These are phyloP conservation scores for Venusia cambrica DNA, from an alignment of 2,888 invertebrate genomes.

Conservation along the genomic window DNA sequence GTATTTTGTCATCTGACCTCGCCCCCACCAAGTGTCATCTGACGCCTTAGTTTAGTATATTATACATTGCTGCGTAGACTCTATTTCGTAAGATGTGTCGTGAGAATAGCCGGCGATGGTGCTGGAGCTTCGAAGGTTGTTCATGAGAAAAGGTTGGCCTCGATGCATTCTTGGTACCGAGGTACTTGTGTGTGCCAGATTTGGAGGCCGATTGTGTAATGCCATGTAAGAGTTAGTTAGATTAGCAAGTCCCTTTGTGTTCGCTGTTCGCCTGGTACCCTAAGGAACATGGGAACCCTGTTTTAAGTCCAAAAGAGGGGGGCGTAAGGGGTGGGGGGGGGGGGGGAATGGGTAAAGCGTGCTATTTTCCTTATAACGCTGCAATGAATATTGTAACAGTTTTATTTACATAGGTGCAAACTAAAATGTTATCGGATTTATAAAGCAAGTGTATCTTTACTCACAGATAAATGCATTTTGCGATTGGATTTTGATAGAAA, in stretches of 20 bases:
- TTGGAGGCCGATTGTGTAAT: constrained; percentile 38
- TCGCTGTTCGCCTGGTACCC: no score
- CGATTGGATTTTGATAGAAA: no score
- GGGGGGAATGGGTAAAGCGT: constrained; percentile 3
- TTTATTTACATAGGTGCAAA: no score
- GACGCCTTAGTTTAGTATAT: constrained; percentile 45
- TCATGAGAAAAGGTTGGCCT: constrained; percentile 63
- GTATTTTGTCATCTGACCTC: constrained; percentile 53
- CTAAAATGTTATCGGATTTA: no score
- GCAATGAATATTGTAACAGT: no score
- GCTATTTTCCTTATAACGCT: not conserved
- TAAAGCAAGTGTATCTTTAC: no score
- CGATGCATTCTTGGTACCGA: constrained; percentile 47
- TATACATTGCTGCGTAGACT: constrained; percentile 48
- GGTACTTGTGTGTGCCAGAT: constrained; percentile 41
- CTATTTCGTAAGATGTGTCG: constrained; percentile 45
- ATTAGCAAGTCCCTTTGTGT: constrained; percentile 17
- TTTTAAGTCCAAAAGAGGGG: no score
- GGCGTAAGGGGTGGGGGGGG: not conserved
- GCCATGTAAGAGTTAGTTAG: constrained; percentile 18
- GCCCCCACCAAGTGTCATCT: constrained; percentile 53
- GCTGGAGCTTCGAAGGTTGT: constrained; percentile 44
- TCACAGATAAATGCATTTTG: no score
- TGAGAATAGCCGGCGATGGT: constrained; percentile 43
- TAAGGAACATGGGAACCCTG: no score